These are phyloP conservation scores for Heteractis magnifica DNA, from an alignment of 92 coral and sea anemone genomes.

Conservation along the genomic window DNA sequence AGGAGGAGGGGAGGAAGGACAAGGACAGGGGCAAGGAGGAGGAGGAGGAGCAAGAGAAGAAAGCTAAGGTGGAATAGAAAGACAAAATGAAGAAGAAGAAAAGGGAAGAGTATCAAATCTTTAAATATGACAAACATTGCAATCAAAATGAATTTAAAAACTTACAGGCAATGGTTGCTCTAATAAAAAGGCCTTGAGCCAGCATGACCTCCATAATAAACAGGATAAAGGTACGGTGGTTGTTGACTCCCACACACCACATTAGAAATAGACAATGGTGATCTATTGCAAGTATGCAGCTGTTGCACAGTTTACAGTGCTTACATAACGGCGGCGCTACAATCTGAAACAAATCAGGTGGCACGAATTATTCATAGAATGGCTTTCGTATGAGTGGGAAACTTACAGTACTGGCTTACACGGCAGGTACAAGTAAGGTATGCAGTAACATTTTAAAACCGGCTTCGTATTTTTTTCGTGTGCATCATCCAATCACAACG, in stretches of 20 bases:
- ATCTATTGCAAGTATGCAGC: constrained; percentile 75
- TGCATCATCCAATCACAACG: no score
- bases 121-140: not conserved
- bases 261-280: constrained; percentile 93
- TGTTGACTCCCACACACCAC: constrained; percentile 84
- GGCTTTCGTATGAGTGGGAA: no score
- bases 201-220: constrained; percentile 59
- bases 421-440: no score
- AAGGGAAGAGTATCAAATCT: not conserved
- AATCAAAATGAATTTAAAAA: not conserved
- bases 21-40: no score
- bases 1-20: no score
- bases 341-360: constrained; percentile 48
- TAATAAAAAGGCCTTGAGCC: constrained; percentile 71
- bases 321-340: constrained; percentile 69
- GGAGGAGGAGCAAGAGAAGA: no score
- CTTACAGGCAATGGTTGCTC: constrained; percentile 78
- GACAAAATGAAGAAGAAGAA: not conserved
- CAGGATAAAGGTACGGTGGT: constrained; percentile 78
- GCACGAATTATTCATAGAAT: not conserved
- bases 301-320: constrained; percentile 86
- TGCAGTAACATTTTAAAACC: no score
- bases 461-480: no score
- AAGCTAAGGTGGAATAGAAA: no score
- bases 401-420: no score